phyloP scores from a whole-genome alignment of 2,797 vertebrate species.

The Rhabdophis nuchalis region DNA sequence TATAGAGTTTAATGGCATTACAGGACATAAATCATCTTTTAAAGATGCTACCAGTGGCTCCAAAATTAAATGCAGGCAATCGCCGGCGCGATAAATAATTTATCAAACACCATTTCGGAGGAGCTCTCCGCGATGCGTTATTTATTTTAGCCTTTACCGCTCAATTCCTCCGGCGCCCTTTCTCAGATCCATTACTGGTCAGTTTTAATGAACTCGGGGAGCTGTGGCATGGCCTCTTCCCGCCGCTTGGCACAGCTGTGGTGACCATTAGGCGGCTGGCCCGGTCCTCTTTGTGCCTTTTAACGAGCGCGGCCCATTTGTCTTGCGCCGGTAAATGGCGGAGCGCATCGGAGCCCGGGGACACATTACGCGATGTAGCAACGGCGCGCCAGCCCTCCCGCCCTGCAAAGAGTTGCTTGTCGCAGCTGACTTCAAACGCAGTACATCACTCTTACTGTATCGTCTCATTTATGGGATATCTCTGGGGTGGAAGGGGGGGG shows the following conservation, averaged over 20 bases:
- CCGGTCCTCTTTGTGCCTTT: slow-evolving; percentile 68
- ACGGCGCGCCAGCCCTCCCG: slow-evolving; percentile 71
- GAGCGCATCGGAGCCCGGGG: slow-evolving; percentile 87
- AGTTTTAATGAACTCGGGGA: slow-evolving; percentile 87
- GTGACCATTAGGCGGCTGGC: slow-evolving; percentile 86
- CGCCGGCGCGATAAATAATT: slow-evolving; percentile 98
- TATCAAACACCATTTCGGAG: slow-evolving; percentile 86
- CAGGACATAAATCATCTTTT: slow-evolving; percentile 99
- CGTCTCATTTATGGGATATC: slow-evolving; percentile 76
- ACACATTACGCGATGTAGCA: slow-evolving; percentile 71
- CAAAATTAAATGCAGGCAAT: slow-evolving; percentile 95
- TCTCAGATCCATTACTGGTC: slow-evolving; percentile 81
- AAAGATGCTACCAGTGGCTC: slow-evolving; percentile 91
- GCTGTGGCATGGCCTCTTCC: slow-evolving; percentile 73
- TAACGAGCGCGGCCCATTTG: slow-evolving; percentile 83
- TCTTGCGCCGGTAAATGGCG: slow-evolving; percentile 88
- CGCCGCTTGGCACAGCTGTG: slow-evolving; percentile 78
- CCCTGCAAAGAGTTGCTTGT: slow-evolving; percentile 75
- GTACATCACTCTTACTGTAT: slow-evolving; percentile 72
- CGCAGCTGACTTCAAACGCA: slow-evolving; percentile 60
- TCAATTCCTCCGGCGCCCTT: slow-evolving; percentile 86
- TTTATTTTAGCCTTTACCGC: slow-evolving; percentile 89
- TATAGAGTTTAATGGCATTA: slow-evolving; percentile 91
- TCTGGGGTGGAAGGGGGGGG: slow-evolving; percentile 38
- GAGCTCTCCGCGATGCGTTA: slow-evolving; percentile 77